Conservation (phyloP, 2,888 invertebrate genomes). For the Calameuta filiformis region DNA sequence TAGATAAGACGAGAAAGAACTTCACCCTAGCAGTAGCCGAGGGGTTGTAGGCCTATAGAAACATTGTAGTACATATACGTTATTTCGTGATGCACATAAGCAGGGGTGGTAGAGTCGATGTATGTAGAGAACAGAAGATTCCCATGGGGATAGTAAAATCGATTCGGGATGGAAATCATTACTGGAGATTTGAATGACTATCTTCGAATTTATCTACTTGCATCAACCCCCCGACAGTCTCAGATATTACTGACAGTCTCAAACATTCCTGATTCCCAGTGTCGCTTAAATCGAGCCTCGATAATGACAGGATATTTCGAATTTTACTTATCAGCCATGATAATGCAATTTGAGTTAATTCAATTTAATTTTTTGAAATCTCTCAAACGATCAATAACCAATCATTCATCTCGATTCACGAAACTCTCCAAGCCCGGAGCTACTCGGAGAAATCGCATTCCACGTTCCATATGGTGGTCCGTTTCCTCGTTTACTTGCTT, state of each 20-base stretch:
- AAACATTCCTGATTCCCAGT: neutral
- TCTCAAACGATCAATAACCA: neutral
- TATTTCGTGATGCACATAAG: slow-evolving; percentile 1
- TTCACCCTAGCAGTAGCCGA: slow-evolving; percentile 33
- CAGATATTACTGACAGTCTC: neutral
- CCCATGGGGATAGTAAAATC: slow-evolving; percentile 62
- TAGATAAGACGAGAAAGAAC: slow-evolving; percentile 52
- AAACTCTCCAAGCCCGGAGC: neutral
- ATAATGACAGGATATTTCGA: neutral
- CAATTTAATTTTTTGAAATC: neutral
- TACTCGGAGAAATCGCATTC: neutral
- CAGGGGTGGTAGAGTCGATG: neutral
- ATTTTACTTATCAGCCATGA: neutral
- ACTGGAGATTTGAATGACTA: slow-evolving; percentile 65
- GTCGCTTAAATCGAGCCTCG: neutral
- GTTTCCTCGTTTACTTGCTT: neutral
- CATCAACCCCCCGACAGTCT: slow-evolving; percentile 10
- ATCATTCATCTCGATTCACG: neutral
- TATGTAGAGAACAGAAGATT: slow-evolving; percentile 38
- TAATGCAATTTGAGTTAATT: neutral
- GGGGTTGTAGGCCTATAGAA: slow-evolving; percentile 27
- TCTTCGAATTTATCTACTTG: slow-evolving; percentile 58
- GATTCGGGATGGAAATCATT: slow-evolving; percentile 66
- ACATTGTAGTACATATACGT: slow-evolving; percentile 6
- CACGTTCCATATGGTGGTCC: neutral